Evolutionary conservation across 2,113 vertebrate genomes (phyloP), one percentile per base, ranked within the genome.

Genomic region (Gadus chalcogrammus): DNA sequence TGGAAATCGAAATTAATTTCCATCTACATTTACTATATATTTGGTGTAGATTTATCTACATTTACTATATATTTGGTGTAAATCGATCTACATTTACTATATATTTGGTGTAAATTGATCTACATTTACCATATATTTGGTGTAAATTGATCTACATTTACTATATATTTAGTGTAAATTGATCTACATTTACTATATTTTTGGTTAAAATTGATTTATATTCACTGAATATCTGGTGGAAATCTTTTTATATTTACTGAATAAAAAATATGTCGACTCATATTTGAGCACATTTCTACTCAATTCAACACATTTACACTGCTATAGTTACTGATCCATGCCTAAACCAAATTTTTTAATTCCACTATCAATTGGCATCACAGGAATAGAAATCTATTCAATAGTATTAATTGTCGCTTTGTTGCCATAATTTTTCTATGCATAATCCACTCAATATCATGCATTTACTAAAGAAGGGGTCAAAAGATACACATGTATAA

Each of bases 371-470:
- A 67, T 67, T 67, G 65, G 65, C 27, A 55, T 55, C 20, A 67
- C 48, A 55, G 48, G 65, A 67, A 18, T 55, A 55, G 22, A 67
- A 55, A 67, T 67, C 48, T n/a, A n/a, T n/a, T n/a, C n/a, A n/a
- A n/a, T n/a, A n/a, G 56, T 24, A 67, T 24, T 55, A 52, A 67
- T 24, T 67, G 65, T 67, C 48, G 55, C 48, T 67, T 67, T 67
- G 65, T 67, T 67, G 65, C 65, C 65, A 67, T 67, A 67, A 55
- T 67, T 67, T 67, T 65, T 65, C 7, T n/a, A 65, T 65, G 11
- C 56, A 20, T 67, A 67, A 55, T 67, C 18, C 17, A 67, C 18
- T 22, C 42, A 67, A 67, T 67, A 67, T 55, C 42, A 67, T 55
- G 48, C 20, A 52, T 67, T 53, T 67, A 67, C 65, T 53, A 15